Evolutionary conservation across 2,113 vertebrate genomes (phyloP).

Genomic region (Perognathus longimembris): DNA sequence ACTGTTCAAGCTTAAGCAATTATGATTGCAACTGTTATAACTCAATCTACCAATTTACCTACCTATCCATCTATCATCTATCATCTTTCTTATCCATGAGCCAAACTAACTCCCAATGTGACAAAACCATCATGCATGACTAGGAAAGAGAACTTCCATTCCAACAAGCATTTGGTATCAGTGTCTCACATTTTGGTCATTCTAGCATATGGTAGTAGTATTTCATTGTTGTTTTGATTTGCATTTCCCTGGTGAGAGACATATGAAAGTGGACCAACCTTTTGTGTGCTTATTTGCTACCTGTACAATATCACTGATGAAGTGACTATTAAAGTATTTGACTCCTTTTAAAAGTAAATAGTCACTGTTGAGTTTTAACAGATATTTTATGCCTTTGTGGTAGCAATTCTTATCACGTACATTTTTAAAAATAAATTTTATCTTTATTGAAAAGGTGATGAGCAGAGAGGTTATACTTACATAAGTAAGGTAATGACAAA

Average conservation of each 20-base stretch:
- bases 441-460: no score
- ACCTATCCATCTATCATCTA: no score
- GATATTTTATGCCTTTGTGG: not conserved
- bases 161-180: not conserved
- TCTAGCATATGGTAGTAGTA: not conserved
- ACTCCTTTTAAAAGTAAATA: not conserved
- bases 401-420: not conserved
- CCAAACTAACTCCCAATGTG: not conserved
- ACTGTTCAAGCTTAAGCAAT: not conserved
- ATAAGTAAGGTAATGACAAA: no score
- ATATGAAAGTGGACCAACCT: not conserved
- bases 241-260: not conserved
- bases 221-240: not conserved
- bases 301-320: not conserved
- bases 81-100: no score
- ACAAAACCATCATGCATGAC: not conserved
- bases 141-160: not conserved
- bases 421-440: not conserved
- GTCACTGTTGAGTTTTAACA: not conserved
- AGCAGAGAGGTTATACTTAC: no score
- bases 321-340: not conserved
- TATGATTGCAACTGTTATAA: not conserved
- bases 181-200: not conserved
- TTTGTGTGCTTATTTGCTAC: conserved; percentile 10
- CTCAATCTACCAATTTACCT: not conserved